A percentile compares a stretch with the other conserved stretches of the same genome.
Conservation (phyloP, 2,888 invertebrate species). For the Gymnosoma rotundatum region DNA sequence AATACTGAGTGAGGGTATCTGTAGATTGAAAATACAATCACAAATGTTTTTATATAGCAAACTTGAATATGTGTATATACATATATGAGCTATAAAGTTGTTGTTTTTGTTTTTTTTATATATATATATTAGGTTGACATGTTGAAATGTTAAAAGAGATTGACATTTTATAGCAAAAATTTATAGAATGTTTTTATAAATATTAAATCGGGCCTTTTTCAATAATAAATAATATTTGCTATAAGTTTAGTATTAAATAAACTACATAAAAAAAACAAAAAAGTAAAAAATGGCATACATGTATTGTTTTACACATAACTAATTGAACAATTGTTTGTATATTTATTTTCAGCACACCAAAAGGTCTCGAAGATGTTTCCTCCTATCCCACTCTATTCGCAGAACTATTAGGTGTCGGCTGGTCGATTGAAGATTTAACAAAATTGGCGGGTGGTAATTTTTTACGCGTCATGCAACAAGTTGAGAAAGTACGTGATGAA, state of each 20-base stretch:
- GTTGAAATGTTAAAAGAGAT: constrained; percentile 44
- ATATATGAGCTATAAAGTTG: not conserved
- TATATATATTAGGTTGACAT: constrained; percentile 22
- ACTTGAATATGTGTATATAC: not conserved
- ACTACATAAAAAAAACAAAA: not conserved
- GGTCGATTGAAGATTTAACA: constrained; percentile 90
- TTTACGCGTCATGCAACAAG: constrained; percentile 85
- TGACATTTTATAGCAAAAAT: constrained; percentile 48
- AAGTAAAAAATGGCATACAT: not conserved
- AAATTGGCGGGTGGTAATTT: constrained; percentile 91
- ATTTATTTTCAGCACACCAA: constrained; percentile 86
- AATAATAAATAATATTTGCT: not conserved
- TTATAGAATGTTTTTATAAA: constrained; percentile 36
- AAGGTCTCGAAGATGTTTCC: constrained; percentile 91
- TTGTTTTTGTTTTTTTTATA: not conserved
- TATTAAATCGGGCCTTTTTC: not conserved
- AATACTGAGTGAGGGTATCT: not conserved
- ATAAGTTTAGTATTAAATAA: not conserved
- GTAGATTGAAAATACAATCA: constrained; percentile 6
- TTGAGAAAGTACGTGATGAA: constrained; percentile 88
- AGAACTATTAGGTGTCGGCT: constrained; percentile 89
- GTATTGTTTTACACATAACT: not conserved
- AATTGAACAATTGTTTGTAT: not conserved
- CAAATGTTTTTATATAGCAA: constrained; percentile 31
- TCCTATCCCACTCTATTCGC: constrained; percentile 90